phyloP scores from a whole-genome alignment of 2,888 invertebrate genomes.

The Dexiosoma caninum region DNA sequence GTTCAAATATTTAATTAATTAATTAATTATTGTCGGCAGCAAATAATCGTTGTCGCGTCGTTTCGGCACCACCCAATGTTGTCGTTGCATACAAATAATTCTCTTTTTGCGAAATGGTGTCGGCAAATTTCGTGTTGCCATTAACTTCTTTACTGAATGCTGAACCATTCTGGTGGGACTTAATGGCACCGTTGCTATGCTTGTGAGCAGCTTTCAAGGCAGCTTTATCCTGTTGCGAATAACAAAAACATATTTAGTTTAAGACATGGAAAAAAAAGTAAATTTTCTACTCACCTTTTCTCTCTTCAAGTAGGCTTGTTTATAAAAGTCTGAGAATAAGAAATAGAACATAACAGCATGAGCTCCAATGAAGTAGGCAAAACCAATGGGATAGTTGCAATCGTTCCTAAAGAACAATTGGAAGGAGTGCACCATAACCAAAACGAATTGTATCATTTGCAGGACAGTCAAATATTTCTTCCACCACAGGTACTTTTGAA shows the following conservation, averaged over 20 bases:
- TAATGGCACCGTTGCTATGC: constrained; percentile 52
- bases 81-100: constrained; percentile 68
- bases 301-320: constrained; percentile 82
- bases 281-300: constrained; percentile 68
- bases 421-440: constrained; percentile 93
- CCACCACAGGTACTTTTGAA: constrained; percentile 96
- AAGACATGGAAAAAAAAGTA: no score
- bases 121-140: constrained; percentile 70
- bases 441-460: constrained; percentile 95
- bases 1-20: constrained; percentile 48
- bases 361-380: constrained; percentile 93
- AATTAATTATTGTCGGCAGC: constrained; percentile 73
- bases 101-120: constrained; percentile 69
- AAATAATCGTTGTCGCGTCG: constrained; percentile 75
- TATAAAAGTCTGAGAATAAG: constrained; percentile 95
- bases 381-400: constrained; percentile 92
- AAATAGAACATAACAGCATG: constrained; percentile 96
- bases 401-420: constrained; percentile 89
- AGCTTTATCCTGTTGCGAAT: constrained; percentile 67
- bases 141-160: constrained; percentile 67
- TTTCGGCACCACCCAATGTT: constrained; percentile 65
- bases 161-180: constrained; percentile 53
- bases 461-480: constrained; percentile 94
- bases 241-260: background rate
- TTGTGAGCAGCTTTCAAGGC: constrained; percentile 61